Conservation (phyloP, 2,113 vertebrate genomes). For the Lophius piscatorius region DNA sequence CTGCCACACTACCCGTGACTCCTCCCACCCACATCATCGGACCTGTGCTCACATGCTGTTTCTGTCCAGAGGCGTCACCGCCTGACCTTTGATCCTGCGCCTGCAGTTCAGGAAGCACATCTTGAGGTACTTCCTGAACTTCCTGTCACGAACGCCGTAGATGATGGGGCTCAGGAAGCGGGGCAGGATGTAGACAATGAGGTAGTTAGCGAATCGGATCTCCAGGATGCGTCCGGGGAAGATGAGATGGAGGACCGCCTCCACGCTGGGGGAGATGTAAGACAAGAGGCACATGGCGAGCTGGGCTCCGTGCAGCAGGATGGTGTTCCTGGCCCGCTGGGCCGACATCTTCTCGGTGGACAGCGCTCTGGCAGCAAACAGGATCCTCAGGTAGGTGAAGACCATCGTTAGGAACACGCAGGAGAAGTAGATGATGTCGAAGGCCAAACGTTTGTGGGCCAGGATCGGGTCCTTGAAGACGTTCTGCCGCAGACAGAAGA, state of each 20-base stretch:
- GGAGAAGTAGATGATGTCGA: slow-evolving; percentile 78
- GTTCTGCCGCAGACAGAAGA: slow-evolving; percentile 72
- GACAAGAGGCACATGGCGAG: slow-evolving; percentile 80
- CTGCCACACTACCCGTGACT: too few species aligned
- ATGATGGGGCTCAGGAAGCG: slow-evolving; percentile 78
- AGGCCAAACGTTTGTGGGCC: slow-evolving; percentile 53
- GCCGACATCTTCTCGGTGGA: slow-evolving; percentile 60
- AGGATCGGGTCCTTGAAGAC: slow-evolving; percentile 72
- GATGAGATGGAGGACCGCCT: slow-evolving; percentile 55
- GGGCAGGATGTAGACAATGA: slow-evolving; percentile 77
- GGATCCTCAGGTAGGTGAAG: slow-evolving; percentile 74
- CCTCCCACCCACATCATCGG: too few species aligned
- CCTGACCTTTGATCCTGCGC: slow-evolving; percentile 5
- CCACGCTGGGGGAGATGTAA: slow-evolving; percentile 75
- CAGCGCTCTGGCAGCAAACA: slow-evolving; percentile 63
- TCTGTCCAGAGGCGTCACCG: too few species aligned
- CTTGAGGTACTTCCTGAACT: slow-evolving; percentile 68
- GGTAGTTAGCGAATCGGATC: slow-evolving; percentile 74
- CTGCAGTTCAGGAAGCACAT: slow-evolving; percentile 44
- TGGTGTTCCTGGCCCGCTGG: slow-evolving; percentile 74
- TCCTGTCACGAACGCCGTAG: slow-evolving; percentile 74
- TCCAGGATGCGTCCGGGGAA: slow-evolving; percentile 59
- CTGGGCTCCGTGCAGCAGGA: slow-evolving; percentile 78
- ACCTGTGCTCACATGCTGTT: too few species aligned
- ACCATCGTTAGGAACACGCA: slow-evolving; percentile 73